These are phyloP conservation scores for Vollenhovia emeryi DNA, from an alignment of 1,140 invertebrate species.

Conservation along the genomic window DNA sequence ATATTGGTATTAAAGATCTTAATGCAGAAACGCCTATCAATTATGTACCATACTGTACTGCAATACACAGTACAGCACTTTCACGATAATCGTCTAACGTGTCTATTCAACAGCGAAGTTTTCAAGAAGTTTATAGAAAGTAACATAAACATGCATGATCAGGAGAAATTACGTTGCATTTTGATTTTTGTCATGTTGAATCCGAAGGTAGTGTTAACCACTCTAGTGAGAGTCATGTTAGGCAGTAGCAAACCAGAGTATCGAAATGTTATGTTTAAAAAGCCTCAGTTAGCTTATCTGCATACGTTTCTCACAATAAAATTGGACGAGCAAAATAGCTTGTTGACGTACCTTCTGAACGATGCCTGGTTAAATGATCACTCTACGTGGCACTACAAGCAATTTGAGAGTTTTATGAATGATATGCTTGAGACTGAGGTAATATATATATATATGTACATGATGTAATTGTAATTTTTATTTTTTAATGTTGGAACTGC, in stretches of 20 bases:
- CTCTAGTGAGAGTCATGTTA: slow-evolving; percentile 76
- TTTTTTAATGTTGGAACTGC: neutral
- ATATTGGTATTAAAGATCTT: slow-evolving; percentile 42
- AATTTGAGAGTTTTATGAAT: slow-evolving; percentile 68
- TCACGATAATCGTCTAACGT: slow-evolving; percentile 68
- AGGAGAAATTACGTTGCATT: slow-evolving; percentile 63
- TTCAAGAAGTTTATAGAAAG: slow-evolving; percentile 75
- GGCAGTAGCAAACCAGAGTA: slow-evolving; percentile 65
- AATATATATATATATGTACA: slow-evolving; percentile 23
- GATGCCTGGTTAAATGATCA: slow-evolving; percentile 65
- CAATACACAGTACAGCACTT: slow-evolving; percentile 77
- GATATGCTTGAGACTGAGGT: slow-evolving; percentile 50
- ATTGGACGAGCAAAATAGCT: slow-evolving; percentile 54
- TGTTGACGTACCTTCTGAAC: slow-evolving; percentile 59
- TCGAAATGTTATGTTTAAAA: slow-evolving; percentile 68
- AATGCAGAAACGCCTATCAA: slow-evolving; percentile 59
- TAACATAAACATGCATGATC: slow-evolving; percentile 67
- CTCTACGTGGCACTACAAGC: slow-evolving; percentile 62
- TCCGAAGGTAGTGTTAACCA: slow-evolving; percentile 71
- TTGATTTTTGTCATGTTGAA: slow-evolving; percentile 77
- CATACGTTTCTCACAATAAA: slow-evolving; percentile 73
- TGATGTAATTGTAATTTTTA: neutral
- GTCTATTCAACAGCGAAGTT: slow-evolving; percentile 57
- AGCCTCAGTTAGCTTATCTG: slow-evolving; percentile 70
- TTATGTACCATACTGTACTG: slow-evolving; percentile 72